These are phyloP conservation scores for Melanostoma mellinum DNA, from an alignment of 2,888 invertebrate species.

Conservation along the genomic window DNA sequence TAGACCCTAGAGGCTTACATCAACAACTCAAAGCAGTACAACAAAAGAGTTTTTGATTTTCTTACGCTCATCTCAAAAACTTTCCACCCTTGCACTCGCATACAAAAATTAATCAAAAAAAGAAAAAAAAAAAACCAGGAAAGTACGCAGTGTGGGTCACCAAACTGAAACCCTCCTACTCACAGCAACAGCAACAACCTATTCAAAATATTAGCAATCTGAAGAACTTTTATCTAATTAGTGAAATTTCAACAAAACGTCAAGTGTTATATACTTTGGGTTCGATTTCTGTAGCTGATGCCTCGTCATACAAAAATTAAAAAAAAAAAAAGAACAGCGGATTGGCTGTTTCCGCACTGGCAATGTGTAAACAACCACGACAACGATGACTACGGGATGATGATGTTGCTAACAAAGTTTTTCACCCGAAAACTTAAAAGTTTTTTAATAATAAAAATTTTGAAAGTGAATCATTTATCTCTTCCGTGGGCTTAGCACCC, in stretches of 20 bases:
- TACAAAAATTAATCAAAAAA: constrained; percentile 12
- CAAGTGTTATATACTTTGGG: constrained; percentile 73
- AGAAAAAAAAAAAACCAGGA: neutral
- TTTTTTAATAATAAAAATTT: constrained; percentile 71
- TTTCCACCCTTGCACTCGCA: constrained; percentile 10
- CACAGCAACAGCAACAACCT: constrained; percentile 3
- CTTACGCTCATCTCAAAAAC: constrained; percentile 49
- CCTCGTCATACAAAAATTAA: neutral
- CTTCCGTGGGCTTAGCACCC: constrained; percentile 48
- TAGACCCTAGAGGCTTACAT: constrained; percentile 30
- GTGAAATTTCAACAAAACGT: constrained; percentile 81
- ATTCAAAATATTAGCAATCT: constrained; percentile 78
- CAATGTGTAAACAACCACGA: constrained; percentile 53
- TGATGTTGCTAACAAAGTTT: constrained; percentile 65
- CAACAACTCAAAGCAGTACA: constrained; percentile 51
- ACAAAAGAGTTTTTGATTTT: constrained; percentile 54
- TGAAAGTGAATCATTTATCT: constrained; percentile 66
- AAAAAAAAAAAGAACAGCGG: neutral
- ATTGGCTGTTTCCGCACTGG: constrained; percentile 19
- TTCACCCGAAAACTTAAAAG: constrained; percentile 69
- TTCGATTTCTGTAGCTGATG: constrained; percentile 71
- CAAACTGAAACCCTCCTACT: neutral
- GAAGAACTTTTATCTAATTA: constrained; percentile 81
- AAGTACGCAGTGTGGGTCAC: constrained; percentile 23
- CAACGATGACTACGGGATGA: constrained; percentile 7